A percentile compares a stretch with the other conserved stretches of the same genome.
phyloP scores from a whole-genome alignment of 1,140 invertebrate genomes.

The Batillaria attramentaria region DNA sequence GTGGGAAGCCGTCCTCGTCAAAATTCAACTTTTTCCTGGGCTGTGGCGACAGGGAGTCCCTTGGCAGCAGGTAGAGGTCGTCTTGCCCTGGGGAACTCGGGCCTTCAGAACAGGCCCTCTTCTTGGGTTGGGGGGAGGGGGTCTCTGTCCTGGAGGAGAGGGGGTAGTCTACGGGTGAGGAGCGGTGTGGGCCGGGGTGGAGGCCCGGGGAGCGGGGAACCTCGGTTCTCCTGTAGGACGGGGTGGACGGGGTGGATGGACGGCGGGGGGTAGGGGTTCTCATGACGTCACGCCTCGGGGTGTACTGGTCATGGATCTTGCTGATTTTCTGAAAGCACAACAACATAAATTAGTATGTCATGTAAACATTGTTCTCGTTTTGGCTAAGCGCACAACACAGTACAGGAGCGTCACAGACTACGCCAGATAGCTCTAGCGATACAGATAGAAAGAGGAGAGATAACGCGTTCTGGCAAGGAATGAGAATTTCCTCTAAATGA shows the following conservation, averaged over 20 bases:
- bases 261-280: not conserved
- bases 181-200: not conserved
- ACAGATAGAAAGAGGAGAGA: no score
- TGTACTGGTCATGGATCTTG: slow-evolving; percentile 8
- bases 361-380: not conserved
- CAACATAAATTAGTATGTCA: not conserved
- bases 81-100: not conserved
- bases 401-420: no score
- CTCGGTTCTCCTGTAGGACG: slow-evolving; percentile 12
- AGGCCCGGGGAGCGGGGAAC: not conserved
- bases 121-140: slow-evolving; percentile 6
- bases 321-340: not conserved
- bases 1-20: not conserved
- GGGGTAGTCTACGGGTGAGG: slow-evolving; percentile 6
- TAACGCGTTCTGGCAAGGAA: no score
- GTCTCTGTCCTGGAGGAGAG: not conserved
- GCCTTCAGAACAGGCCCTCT: not conserved
- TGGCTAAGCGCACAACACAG: no score
- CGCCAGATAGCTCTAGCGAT: no score
- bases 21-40: slow-evolving; percentile 9
- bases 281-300: not conserved
- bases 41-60: slow-evolving; percentile 21
- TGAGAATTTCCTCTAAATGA: no score
- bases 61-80: not conserved
- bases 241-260: slow-evolving; percentile 9